Conservation (phyloP, 2,113 vertebrate genomes). For the Mohoua ochrocephala region DNA sequence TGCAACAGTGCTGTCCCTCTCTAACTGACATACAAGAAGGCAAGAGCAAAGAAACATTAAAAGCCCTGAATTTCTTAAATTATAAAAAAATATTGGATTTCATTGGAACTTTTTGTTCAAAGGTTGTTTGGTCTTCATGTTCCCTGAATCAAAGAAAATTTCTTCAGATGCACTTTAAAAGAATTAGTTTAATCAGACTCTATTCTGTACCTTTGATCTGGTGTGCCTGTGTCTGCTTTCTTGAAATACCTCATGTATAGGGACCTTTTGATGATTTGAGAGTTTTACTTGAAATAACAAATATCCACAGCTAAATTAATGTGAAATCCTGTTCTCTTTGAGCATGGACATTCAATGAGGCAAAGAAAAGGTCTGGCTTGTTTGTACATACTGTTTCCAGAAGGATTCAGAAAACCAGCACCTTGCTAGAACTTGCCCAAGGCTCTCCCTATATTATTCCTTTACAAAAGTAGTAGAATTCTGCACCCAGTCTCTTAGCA, state of each 20-base stretch:
- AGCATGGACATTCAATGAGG: not conserved
- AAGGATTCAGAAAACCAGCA: not conserved
- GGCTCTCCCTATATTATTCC: not conserved
- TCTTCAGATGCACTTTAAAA: not conserved
- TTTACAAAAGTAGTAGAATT: not conserved
- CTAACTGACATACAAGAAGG: not conserved
- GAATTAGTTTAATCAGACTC: conserved; percentile 26
- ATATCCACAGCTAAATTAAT: not conserved
- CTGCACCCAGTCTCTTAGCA: not conserved
- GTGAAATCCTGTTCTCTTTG: not conserved
- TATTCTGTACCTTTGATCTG: conserved; percentile 32
- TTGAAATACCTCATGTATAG: not conserved
- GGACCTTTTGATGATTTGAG: conserved; percentile 1
- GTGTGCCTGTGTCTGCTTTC: conserved; percentile 3
- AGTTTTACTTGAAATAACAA: conserved; percentile 23
- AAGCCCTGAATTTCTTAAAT: not conserved
- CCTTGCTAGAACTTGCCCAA: not conserved
- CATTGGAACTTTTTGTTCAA: not conserved
- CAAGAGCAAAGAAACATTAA: not conserved
- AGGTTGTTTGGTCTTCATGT: conserved; percentile 16
- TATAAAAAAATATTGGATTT: not conserved
- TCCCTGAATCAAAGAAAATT: conserved; percentile 7
- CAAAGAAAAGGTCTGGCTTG: not conserved
- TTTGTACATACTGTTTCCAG: not conserved
- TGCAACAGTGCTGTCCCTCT: not conserved